These are phyloP conservation scores for Acanthis flammea DNA, from an alignment of 2,797 vertebrate genomes.

Conservation along the genomic window DNA sequence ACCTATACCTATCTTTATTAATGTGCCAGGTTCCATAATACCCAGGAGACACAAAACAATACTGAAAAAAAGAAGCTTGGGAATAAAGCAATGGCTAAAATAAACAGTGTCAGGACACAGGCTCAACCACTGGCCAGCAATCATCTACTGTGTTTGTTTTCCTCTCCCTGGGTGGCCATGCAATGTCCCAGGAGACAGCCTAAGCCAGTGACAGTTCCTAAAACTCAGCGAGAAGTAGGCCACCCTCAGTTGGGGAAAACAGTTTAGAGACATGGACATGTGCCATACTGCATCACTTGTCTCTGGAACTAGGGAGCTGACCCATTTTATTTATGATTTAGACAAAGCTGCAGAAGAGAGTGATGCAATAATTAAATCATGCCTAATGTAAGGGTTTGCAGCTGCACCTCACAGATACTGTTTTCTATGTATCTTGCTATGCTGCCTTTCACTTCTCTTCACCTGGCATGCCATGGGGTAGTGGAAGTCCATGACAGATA, in stretches of 20 bases:
- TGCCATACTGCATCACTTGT: background rate
- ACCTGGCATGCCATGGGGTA: background rate
- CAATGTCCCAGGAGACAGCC: background rate
- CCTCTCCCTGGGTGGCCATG: slow-evolving; percentile 21
- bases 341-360: background rate
- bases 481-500: background rate
- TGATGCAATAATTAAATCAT: background rate
- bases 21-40: background rate
- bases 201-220: background rate
- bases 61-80: background rate
- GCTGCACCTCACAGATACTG: background rate
- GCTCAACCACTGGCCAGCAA: background rate
- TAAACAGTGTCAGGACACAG: background rate
- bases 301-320: background rate
- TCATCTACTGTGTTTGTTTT: background rate
- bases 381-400: background rate
- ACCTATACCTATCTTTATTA: background rate
- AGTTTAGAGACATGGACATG: background rate
- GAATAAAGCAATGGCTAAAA: background rate
- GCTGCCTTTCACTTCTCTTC: background rate
- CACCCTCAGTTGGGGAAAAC: background rate
- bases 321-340: background rate
- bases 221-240: background rate
- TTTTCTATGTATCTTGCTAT: background rate
- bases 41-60: background rate